phyloP scores from a whole-genome alignment of 2,113 vertebrate genomes.

The Syngnathus floridae region DNA sequence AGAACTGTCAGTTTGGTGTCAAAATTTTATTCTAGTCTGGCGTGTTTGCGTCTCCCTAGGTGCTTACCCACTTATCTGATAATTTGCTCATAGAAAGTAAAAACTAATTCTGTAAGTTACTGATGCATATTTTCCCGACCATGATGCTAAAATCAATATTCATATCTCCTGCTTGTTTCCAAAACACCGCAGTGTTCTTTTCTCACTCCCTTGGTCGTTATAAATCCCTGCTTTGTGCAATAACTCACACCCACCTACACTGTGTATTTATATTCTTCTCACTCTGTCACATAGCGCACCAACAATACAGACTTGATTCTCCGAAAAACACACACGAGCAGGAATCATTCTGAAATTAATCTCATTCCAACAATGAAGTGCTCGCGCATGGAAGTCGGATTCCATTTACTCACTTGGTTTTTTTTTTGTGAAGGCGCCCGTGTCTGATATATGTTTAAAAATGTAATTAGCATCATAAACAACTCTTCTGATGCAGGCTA shows the following conservation, averaged over 20 bases:
- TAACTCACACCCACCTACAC: constrained; percentile 2
- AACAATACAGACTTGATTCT: background rate
- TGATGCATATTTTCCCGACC: background rate
- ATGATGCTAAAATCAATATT: background rate
- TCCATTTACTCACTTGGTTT: background rate
- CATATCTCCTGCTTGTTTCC: background rate
- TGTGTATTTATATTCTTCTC: constrained; percentile 1
- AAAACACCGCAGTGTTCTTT: background rate
- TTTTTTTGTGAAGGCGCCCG: background rate
- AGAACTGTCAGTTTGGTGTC: too few relatives aligned
- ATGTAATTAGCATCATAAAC: background rate
- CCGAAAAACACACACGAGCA: background rate
- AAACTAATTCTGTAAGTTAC: background rate
- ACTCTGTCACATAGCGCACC: background rate
- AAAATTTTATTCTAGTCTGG: too few relatives aligned
- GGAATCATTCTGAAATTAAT: background rate
- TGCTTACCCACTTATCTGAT: too few relatives aligned
- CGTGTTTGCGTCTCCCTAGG: too few relatives aligned
- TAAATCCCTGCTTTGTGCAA: background rate
- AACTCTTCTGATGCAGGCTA: background rate
- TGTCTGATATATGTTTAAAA: constrained; percentile 3
- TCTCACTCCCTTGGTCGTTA: background rate
- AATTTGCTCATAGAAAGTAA: too few relatives aligned
- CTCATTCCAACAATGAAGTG: background rate
- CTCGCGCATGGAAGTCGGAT: background rate